phyloP scores from a whole-genome alignment of 1,140 invertebrate species.

The Metaphire vulgaris region DNA sequence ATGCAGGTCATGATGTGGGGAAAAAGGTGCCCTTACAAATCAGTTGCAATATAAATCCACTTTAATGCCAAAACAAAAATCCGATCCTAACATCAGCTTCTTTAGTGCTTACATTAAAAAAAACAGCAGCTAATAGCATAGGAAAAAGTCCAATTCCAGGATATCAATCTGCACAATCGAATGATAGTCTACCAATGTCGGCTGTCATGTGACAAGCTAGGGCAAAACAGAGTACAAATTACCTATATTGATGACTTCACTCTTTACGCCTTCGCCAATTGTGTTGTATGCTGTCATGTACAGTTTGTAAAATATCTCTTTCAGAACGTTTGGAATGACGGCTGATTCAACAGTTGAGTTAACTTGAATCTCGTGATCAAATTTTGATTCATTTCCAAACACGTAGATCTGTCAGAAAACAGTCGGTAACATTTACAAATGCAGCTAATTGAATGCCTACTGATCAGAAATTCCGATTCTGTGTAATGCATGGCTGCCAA shows the following conservation, averaged over 20 bases:
- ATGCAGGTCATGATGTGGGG: not conserved
- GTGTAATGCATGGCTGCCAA: not conserved
- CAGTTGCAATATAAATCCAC: not conserved
- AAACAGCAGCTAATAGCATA: no score
- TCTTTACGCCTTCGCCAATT: constrained; percentile 41
- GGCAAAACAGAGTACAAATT: no score
- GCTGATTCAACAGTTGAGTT: constrained; percentile 62
- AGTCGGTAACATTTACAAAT: no score
- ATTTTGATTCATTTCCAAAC: constrained; percentile 58
- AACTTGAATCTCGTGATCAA: constrained; percentile 64
- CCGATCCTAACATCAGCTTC: no score
- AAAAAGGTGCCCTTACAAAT: not conserved
- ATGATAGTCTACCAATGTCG: no score
- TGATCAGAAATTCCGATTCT: not conserved
- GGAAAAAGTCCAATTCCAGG: no score
- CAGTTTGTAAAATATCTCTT: constrained; percentile 64
- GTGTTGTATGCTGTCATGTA: constrained; percentile 67
- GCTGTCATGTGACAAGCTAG: no score
- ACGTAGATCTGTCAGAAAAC: not conserved
- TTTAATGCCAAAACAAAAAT: no score
- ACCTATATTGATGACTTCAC: constrained; percentile 41
- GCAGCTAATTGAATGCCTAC: no score
- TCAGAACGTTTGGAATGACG: constrained; percentile 54
- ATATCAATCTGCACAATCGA: no score
- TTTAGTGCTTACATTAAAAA: no score